Evolutionary conservation across 2,113 vertebrate species (phyloP), one percentile per base, ranked within the genome.

Genomic region (Myiagra hebetior): DNA sequence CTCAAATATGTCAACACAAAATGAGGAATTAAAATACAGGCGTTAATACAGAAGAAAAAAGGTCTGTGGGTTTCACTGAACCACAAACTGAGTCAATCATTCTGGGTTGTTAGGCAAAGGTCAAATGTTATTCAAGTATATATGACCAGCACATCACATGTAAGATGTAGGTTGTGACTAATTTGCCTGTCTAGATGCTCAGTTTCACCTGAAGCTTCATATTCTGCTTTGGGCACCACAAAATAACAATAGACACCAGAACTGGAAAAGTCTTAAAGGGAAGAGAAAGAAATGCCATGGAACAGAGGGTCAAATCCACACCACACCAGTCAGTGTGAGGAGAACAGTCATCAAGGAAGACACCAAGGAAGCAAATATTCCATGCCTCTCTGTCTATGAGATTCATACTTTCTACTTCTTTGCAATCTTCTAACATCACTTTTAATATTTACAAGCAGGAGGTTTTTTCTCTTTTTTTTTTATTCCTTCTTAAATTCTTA

Each of bases 91-190:
- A 84, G 76, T 89, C 59, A 94, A 6, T 24, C 10, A 10, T 80
- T 95, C 68, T 41, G 21, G 24, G 16, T 15, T 86, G 41, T 59
- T 67, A 65, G 30, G 13, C 8, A 97, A 96, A 96, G 55, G 88
- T 91, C 86, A 96, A 88, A 88, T 57, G 11, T 31, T 69, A 53
- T 28, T 93, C 11, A 50, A 80, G 46, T 62, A 8, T 12, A 15
- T 62, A 62, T 62, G 57, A 78, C 35, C 41, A 31, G 3, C 33
- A 75, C 7, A 9, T 55, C 69, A 80, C 31, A 49, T 64, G 41
- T 33, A 33, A 85, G 47, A 56, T 5, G 5, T 56, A 59, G 44
- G 2, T 10, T 77, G 33, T 90, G 74, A 95, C 24, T 89, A 89
- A 87, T 78, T 79, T 2, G 0, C 3, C 9, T 0, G 5, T 60